Conservation (phyloP, 1,140 invertebrate species). For the Hyposmocoma kahamanoa region DNA sequence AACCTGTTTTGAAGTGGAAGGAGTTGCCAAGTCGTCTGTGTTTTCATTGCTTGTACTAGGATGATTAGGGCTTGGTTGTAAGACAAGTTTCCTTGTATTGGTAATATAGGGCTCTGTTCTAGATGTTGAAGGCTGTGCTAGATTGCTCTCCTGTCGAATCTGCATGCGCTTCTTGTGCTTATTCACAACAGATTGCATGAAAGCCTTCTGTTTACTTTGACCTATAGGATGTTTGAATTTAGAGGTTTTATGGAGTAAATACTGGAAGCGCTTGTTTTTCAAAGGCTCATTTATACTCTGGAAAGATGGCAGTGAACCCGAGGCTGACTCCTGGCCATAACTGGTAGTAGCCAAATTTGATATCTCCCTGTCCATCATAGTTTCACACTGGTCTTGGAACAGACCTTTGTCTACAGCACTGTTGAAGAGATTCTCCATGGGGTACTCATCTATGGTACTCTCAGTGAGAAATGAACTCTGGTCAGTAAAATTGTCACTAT, state of each 20-base stretch:
- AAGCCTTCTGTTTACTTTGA: slow-evolving; percentile 68
- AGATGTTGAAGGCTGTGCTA: slow-evolving; percentile 60
- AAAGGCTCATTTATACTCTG: slow-evolving; percentile 65
- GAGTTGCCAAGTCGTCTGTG: slow-evolving; percentile 40
- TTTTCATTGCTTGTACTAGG: slow-evolving; percentile 11
- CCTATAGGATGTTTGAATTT: slow-evolving; percentile 69
- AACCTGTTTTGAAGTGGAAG: slow-evolving; percentile 52
- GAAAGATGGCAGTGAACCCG: slow-evolving; percentile 51
- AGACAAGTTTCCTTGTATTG: slow-evolving; percentile 41
- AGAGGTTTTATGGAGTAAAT: slow-evolving; percentile 70
- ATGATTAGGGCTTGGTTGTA: slow-evolving; percentile 37
- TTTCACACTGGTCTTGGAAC: slow-evolving; percentile 59
- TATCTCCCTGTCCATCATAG: slow-evolving; percentile 66
- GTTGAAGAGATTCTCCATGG: slow-evolving; percentile 66
- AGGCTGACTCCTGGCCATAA: slow-evolving; percentile 51
- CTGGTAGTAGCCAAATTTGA: slow-evolving; percentile 62
- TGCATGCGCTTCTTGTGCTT: slow-evolving; percentile 70
- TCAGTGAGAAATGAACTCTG: slow-evolving; percentile 64
- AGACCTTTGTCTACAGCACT: slow-evolving; percentile 65
- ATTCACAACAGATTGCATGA: slow-evolving; percentile 69
- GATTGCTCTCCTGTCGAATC: slow-evolving; percentile 32
- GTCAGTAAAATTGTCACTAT: slow-evolving; percentile 60
- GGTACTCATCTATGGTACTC: slow-evolving; percentile 66
- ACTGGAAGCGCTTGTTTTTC: slow-evolving; percentile 70
- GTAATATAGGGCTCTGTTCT: slow-evolving; percentile 51